Evolutionary conservation across 2,888 invertebrate genomes (phyloP), one percentile per base, ranked within the genome.

Genomic region (Pandemis heparana): DNA sequence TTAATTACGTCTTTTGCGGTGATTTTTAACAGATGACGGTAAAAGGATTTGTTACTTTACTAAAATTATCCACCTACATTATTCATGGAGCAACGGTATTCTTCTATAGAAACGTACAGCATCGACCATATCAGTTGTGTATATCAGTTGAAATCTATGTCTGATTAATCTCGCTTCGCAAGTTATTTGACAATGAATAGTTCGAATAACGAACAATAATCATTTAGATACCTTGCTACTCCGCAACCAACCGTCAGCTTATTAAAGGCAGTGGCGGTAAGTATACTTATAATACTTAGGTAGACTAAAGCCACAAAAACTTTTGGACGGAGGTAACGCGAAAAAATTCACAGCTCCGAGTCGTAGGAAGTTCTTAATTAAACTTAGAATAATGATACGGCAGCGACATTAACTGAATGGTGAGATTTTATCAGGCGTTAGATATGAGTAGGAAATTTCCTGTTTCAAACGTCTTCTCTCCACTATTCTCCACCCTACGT

Each of bases 331-430:
- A 67, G 51, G 48, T 12, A 1, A 69, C 38, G 59, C 59, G 51
- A 70, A 75, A 80, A 79, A 73, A 77, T 80, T 76, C 67, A 65
- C 76, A 66, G 62, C 67, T 66, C 65, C 70, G 69, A 62, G 59
- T 73, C 68, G 71, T 43, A 77, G 76, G 74, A 77, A 79, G 76
- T 77, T 79, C 76, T 77, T 80, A 79, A 82, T 82, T 79, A 79
- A 81, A 80, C 79, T 79, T 80, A 77, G 76, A 78, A 80, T 80
- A 77, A 79, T 78, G 76, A 78, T 79, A 79, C 78, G 79, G 75
- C 71, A 71, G 75, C 53, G 76, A 77, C 82, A 79, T 81, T 79
- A 77, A 78, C 74, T 77, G 77, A 79, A 79, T 77, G 80, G 78
- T 76, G 53, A 78, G 79, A 81, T 81, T 71, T 79, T 81, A 80